Conservation (phyloP, 1,140 invertebrate species). For the Saxidomus purpurata region DNA sequence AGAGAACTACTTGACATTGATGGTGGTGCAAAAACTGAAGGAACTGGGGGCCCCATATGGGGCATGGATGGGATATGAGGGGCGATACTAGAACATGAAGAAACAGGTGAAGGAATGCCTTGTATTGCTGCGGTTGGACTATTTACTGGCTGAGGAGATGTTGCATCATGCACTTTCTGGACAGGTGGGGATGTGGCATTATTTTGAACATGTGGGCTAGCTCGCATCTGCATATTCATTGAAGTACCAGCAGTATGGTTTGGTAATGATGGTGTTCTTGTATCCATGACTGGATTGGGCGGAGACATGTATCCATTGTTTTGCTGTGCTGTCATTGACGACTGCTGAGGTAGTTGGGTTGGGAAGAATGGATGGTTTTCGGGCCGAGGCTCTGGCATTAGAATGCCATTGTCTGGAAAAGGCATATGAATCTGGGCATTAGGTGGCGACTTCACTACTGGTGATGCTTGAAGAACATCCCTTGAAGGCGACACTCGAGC, state of each 20-base stretch:
- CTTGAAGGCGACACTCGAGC: constrained; percentile 46
- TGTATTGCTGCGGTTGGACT: constrained; percentile 45
- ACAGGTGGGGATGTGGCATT: constrained; percentile 44
- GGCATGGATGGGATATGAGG: constrained; percentile 52
- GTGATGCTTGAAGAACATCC: constrained; percentile 2
- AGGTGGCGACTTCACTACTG: constrained; percentile 51
- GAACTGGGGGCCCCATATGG: constrained; percentile 50
- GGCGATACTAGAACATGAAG: constrained; percentile 45
- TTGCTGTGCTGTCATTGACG: constrained; percentile 6
- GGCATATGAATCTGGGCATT: constrained; percentile 14
- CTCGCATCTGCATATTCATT: constrained; percentile 65
- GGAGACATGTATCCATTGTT: constrained; percentile 65
- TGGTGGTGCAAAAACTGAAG: constrained; percentile 34
- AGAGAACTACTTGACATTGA: constrained; percentile 48
- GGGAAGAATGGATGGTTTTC: constrained; percentile 59
- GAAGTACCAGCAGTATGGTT: constrained; percentile 37
- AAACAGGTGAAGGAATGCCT: constrained; percentile 54
- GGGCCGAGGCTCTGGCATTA: constrained; percentile 38
- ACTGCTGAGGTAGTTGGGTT: constrained; percentile 64
- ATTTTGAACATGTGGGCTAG: constrained; percentile 45
- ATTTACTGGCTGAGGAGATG: constrained; percentile 61
- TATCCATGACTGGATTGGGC: constrained; percentile 53
- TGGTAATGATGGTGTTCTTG: constrained; percentile 27
- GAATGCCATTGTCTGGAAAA: constrained; percentile 49
- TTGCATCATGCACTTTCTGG: constrained; percentile 38